Evolutionary conservation across 2,888 invertebrate genomes (phyloP).

Genomic region (Andrena praecox): DNA sequence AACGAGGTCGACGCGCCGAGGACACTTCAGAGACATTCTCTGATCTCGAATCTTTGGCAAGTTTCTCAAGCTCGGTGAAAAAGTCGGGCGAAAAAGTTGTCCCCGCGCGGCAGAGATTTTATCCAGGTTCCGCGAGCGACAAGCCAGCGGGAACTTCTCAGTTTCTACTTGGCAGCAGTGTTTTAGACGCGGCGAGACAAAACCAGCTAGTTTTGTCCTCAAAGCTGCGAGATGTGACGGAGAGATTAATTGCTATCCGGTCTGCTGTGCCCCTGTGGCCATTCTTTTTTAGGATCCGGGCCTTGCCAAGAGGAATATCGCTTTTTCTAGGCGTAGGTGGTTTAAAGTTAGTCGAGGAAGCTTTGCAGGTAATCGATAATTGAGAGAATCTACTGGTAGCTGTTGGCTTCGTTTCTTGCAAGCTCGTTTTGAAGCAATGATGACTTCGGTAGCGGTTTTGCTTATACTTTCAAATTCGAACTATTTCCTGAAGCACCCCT

Average conservation of each 20-base stretch:
- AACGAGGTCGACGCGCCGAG: constrained; percentile 1
- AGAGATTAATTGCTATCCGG: constrained; percentile 55
- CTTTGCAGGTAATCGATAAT: constrained; percentile 28
- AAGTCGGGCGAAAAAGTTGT: constrained; percentile 27
- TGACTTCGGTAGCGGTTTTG: too few species aligned
- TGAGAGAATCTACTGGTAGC: constrained; percentile 38
- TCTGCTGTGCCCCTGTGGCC: neutral
- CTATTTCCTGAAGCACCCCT: neutral
- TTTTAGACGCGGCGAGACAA: constrained; percentile 42
- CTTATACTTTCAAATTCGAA: too few species aligned
- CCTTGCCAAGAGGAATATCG: constrained; percentile 24
- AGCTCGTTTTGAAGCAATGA: too few species aligned
- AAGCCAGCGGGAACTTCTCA: constrained; percentile 9
- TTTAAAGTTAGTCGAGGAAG: constrained; percentile 14
- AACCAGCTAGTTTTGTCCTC: constrained; percentile 31
- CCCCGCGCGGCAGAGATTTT: constrained; percentile 25
- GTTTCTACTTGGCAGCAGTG: constrained; percentile 3
- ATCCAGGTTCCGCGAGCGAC: constrained; percentile 27
- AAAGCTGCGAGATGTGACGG: constrained; percentile 12
- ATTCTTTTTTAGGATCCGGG: constrained; percentile 2
- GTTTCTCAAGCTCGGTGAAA: constrained; percentile 16
- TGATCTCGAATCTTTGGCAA: constrained; percentile 16
- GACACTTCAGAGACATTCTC: constrained; percentile 11
- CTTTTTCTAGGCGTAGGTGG: constrained; percentile 30
- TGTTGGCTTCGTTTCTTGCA: neutral